phyloP scores from a whole-genome alignment of 2,797 vertebrate genomes.

The Rhinophrynus dorsalis region DNA sequence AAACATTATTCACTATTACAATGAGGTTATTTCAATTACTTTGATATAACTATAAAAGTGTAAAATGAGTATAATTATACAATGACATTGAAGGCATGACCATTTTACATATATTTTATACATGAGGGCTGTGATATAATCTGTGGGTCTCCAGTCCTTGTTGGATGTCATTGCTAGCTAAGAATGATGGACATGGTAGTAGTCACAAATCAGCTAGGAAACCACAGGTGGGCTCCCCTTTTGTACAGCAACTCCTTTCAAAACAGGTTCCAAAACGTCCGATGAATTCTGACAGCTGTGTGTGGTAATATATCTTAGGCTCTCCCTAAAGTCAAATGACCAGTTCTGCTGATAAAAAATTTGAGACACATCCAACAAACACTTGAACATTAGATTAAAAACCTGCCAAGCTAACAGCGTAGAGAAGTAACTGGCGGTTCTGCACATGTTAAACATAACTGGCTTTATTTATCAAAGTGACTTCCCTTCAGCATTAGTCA shows the following conservation, averaged over 20 bases:
- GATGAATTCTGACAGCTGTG: conserved; percentile 27
- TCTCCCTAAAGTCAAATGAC: conserved; percentile 17
- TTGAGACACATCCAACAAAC: conserved; percentile 16
- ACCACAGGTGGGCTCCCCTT: no score
- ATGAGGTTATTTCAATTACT: no score
- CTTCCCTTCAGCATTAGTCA: background rate
- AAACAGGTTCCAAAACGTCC: background rate
- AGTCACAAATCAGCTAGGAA: no score
- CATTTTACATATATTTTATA: no score
- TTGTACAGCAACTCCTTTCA: background rate
- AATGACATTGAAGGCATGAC: no score
- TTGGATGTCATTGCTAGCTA: no score
- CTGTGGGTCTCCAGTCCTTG: no score
- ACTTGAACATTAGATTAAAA: conserved; percentile 18
- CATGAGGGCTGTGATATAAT: no score
- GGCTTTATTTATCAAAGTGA: background rate
- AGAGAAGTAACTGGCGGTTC: background rate
- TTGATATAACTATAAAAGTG: no score
- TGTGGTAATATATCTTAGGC: conserved; percentile 14
- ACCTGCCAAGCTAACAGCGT: background rate
- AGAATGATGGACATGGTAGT: no score
- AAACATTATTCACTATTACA: no score
- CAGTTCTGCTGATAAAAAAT: conserved; percentile 29
- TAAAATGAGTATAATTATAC: no score
- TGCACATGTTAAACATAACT: conserved; percentile 1